Evolutionary conservation across 23 tunicate genomes (phyloP).

Genomic region (Trididemnum nubilum): DNA sequence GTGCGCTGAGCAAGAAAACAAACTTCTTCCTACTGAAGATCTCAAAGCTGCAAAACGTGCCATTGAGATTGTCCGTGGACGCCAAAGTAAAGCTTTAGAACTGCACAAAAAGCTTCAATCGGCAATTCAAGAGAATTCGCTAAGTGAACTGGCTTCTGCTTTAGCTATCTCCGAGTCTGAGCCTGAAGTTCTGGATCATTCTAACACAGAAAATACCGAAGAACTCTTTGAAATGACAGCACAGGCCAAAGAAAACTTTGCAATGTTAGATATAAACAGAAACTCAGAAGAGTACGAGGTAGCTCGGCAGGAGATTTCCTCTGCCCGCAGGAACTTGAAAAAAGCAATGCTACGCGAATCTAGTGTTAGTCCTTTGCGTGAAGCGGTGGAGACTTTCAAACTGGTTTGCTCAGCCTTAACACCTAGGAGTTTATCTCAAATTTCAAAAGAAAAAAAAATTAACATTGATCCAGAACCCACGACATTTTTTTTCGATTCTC

Average conservation of each 20-base stretch:
- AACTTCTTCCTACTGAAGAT: background rate
- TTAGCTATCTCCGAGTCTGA: slow-evolving; percentile 42
- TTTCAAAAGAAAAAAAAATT: slow-evolving; percentile 1
- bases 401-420: slow-evolving; percentile 37
- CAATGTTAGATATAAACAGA: slow-evolving; percentile 17
- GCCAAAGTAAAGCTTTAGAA: slow-evolving; percentile 15
- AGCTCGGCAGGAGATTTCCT: slow-evolving; percentile 11
- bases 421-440: background rate
- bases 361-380: slow-evolving; percentile 17
- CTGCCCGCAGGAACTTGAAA: slow-evolving; percentile 43
- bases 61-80: background rate
- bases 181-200: slow-evolving; percentile 36
- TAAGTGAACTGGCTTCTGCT: slow-evolving; percentile 50
- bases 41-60: background rate
- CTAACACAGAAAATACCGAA: background rate
- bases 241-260: slow-evolving; percentile 32
- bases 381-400: slow-evolving; percentile 46
- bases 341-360: slow-evolving; percentile 28
- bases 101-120: slow-evolving; percentile 29
- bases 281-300: slow-evolving; percentile 34
- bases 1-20: slow-evolving; percentile 5
- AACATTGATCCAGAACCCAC: background rate
- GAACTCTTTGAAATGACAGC: slow-evolving; percentile 9
- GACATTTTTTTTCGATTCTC: background rate
- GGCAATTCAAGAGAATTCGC: slow-evolving; percentile 41